Percentiles rank a stretch among this genome's conserved stretches.
Conservation (phyloP, 2,113 vertebrate genomes). For the Cryptomyrus ogoouensis region DNA sequence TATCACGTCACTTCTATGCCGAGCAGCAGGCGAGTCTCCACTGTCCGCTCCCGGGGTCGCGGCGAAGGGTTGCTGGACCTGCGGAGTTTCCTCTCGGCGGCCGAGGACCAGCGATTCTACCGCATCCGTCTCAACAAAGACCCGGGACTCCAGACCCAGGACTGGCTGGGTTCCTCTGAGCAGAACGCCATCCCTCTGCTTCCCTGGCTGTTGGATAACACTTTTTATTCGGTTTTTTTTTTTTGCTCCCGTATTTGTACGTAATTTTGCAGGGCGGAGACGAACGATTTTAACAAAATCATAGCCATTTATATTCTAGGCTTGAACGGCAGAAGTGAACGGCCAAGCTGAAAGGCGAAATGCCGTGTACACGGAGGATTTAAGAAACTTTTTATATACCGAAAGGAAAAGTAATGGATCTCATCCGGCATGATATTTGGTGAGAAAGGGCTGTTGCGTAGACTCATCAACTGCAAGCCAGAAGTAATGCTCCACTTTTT, state of each 20-base stretch:
- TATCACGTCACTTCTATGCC: constrained; percentile 15
- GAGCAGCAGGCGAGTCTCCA: neutral
- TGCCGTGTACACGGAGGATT: neutral
- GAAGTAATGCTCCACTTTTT: neutral
- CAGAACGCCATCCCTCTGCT: neutral
- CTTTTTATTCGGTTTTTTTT: neutral
- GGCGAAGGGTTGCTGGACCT: neutral
- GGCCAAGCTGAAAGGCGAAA: constrained; percentile 15
- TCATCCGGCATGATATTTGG: constrained; percentile 15
- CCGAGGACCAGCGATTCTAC: neutral
- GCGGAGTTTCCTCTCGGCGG: neutral
- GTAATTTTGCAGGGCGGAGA: constrained; percentile 50
- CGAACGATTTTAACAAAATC: constrained; percentile 31
- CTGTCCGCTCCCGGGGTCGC: neutral
- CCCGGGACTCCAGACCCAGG: neutral
- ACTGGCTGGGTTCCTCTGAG: neutral
- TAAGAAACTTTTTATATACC: constrained; percentile 10
- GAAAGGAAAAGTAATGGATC: constrained; percentile 14
- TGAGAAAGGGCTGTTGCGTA: neutral
- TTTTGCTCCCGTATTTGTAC: neutral
- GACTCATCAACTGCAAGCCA: neutral
- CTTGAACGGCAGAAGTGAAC: constrained; percentile 19
- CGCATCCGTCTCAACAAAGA: neutral
- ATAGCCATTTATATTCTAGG: constrained; percentile 27
- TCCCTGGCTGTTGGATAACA: neutral